Evolutionary conservation across 2,797 vertebrate species (phyloP).

Genomic region (Myotis pilosus): DNA sequence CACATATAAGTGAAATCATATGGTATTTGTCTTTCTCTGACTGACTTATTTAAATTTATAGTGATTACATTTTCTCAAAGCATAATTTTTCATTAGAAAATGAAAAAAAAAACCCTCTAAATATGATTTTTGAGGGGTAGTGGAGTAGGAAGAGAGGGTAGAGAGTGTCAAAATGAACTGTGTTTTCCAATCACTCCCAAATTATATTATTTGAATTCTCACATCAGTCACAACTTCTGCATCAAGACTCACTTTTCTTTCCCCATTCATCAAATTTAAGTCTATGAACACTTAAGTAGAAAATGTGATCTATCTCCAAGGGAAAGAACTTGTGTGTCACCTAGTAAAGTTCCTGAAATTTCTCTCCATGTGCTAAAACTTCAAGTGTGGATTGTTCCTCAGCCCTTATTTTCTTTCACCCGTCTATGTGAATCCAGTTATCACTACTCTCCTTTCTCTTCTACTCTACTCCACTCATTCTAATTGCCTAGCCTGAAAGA

Average conservation of each 20-base stretch:
- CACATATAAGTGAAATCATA: not conserved
- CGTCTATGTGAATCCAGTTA: not conserved
- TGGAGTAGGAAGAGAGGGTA: not conserved
- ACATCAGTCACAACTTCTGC: conserved; percentile 34
- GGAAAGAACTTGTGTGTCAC: accelerated
- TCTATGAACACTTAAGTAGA: not conserved
- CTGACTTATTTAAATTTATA: conserved; percentile 44
- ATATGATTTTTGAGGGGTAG: not conserved
- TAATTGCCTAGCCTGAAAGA: not conserved
- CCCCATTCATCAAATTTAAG: not conserved
- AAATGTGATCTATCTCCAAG: not conserved
- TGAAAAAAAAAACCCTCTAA: not conserved
- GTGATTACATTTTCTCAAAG: conserved; percentile 60
- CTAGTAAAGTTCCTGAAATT: conserved; percentile 11
- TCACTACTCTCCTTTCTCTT: not conserved
- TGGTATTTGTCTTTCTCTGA: not conserved
- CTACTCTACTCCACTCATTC: not conserved
- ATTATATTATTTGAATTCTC: conserved; percentile 35
- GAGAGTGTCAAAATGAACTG: conserved; percentile 52
- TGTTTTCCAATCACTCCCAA: conserved; percentile 41
- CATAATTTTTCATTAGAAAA: conserved; percentile 45
- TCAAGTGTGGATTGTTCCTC: not conserved
- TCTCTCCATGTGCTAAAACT: not conserved
- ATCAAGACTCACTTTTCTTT: conserved; percentile 38
- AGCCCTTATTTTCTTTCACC: not conserved